Conservation (phyloP, 2,113 vertebrate species). For the Copsychus sechellarum region DNA sequence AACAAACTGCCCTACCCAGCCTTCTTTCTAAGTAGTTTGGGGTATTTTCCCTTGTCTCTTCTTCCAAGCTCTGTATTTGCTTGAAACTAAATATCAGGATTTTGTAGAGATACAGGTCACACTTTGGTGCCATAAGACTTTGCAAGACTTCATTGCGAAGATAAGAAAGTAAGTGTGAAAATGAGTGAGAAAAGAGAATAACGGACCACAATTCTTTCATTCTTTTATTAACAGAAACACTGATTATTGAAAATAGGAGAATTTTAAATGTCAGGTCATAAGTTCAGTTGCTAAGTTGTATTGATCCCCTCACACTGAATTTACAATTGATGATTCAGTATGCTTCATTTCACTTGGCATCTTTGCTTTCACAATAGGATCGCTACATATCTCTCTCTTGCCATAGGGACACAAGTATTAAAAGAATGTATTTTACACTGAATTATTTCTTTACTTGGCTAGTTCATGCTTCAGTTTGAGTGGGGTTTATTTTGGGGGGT, state of each 20-base stretch:
- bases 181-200: not conserved
- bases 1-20: not conserved
- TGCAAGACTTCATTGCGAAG: not conserved
- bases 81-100: not conserved
- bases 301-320: not conserved
- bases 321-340: not conserved
- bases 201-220: not conserved
- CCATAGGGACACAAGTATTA: not conserved
- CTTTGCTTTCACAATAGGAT: not conserved
- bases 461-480: not conserved
- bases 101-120: not conserved
- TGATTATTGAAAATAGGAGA: not conserved
- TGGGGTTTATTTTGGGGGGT: not conserved
- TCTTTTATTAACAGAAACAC: not conserved
- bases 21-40: not conserved
- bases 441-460: not conserved
- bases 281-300: not conserved
- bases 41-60: accelerated
- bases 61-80: not conserved
- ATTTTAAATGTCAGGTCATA: not conserved
- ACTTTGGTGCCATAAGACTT: not conserved
- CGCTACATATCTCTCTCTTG: not conserved
- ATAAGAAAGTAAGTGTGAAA: not conserved
- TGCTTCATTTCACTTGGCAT: not conserved
- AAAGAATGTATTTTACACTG: not conserved